A percentile compares a stretch with the other conserved stretches of the same genome.
Conservation (phyloP, 2,797 vertebrate genomes). For the Sebastes iracundus region DNA sequence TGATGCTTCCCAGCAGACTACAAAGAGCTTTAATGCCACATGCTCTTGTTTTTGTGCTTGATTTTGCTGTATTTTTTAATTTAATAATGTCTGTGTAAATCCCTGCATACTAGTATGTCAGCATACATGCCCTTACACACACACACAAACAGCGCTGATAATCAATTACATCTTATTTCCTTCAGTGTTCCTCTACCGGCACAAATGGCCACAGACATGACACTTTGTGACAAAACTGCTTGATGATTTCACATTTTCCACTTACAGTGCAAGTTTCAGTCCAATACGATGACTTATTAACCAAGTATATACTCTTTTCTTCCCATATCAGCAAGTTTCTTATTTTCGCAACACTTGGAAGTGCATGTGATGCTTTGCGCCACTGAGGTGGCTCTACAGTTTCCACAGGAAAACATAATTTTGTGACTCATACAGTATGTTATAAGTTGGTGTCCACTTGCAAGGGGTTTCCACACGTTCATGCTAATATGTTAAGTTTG, state of each 20-base stretch:
- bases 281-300: slow-evolving; percentile 66
- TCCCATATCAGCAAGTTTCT: slow-evolving; percentile 56
- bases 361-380: slow-evolving; percentile 34
- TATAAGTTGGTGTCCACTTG: not conserved
- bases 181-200: not conserved
- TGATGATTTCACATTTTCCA: slow-evolving; percentile 58
- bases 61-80: not conserved
- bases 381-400: not conserved
- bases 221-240: not conserved
- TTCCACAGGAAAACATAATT: slow-evolving; percentile 5
- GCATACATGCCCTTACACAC: not conserved
- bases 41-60: slow-evolving; percentile 50
- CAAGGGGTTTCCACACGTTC: slow-evolving; percentile 15
- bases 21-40: slow-evolving; percentile 64
- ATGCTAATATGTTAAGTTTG: slow-evolving; percentile 4
- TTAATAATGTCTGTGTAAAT: not conserved
- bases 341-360: slow-evolving; percentile 34
- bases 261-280: slow-evolving; percentile 46
- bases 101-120: not conserved
- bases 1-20: slow-evolving; percentile 69
- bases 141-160: not conserved
- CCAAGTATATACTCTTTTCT: slow-evolving; percentile 15
- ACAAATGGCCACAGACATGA: not conserved
- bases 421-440: not conserved
- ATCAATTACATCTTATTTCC: not conserved